Conservation (phyloP, 2,888 invertebrate genomes). For the Heliothis peltigera region DNA sequence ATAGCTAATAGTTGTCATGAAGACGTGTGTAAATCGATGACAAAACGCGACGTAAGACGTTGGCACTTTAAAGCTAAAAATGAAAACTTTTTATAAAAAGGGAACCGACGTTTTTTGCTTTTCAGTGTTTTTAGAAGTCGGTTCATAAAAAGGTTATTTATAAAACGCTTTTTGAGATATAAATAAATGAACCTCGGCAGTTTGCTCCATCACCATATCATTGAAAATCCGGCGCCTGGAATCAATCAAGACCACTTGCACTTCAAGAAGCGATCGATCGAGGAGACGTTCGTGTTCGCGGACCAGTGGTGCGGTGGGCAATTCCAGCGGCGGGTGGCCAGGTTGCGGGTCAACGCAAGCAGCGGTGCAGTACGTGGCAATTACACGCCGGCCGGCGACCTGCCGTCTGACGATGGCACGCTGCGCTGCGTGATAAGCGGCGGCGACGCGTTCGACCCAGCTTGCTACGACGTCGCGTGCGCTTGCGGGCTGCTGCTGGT, state of each 20-base stretch:
- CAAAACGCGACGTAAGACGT: no score
- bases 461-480: slow-evolving; percentile 89
- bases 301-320: slow-evolving; percentile 34
- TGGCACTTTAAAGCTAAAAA: no score
- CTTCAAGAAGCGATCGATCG: slow-evolving; percentile 38
- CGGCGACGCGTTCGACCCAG: slow-evolving; percentile 83
- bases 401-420: slow-evolving; percentile 53
- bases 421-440: slow-evolving; percentile 21
- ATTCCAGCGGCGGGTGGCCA: slow-evolving; percentile 13
- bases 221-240: slow-evolving; percentile 13
- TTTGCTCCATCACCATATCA: slow-evolving; percentile 31
- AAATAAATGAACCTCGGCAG: slow-evolving; percentile 20
- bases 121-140: no score
- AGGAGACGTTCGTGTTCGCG: slow-evolving; percentile 33
- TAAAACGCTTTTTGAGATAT: no score
- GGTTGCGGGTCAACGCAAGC: slow-evolving; percentile 41
- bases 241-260: slow-evolving; percentile 24
- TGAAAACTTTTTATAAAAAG: no score
- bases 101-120: no score
- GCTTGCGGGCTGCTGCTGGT: slow-evolving; percentile 70
- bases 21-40: no score
- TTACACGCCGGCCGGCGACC: slow-evolving; percentile 8
- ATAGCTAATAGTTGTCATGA: no score
- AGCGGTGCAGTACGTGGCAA: slow-evolving; percentile 11
- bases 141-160: no score